These are phyloP conservation scores for Mesorhabditis sp. DNA, from an alignment of 2,888 invertebrate genomes.

Conservation along the genomic window DNA sequence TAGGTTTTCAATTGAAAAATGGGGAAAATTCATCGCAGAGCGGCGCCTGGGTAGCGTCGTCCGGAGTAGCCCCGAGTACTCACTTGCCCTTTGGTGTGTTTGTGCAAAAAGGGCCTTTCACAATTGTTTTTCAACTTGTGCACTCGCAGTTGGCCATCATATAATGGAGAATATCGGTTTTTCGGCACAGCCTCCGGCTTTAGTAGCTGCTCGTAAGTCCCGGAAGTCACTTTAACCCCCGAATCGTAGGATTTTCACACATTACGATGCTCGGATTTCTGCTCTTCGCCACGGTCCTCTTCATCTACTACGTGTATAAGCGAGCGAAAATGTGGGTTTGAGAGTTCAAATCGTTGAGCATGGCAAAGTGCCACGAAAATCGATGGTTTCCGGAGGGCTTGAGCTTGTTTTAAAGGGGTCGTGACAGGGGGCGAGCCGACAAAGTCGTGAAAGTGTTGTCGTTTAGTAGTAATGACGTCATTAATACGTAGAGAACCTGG, in stretches of 20 bases:
- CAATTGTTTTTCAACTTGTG: background rate
- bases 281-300: background rate
- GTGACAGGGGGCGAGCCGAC: too few species aligned
- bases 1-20: too few species aligned
- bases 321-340: background rate
- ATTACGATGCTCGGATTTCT: background rate
- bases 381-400: background rate
- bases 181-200: too few species aligned
- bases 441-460: too few species aligned
- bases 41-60: too few species aligned
- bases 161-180: too few species aligned
- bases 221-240: too few species aligned
- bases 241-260: background rate
- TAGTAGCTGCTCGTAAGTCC: too few species aligned
- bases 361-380: background rate
- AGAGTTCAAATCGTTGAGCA: background rate
- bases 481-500: background rate
- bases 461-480: background rate
- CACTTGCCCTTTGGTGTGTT: background rate
- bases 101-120: background rate
- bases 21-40: too few species aligned
- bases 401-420: background rate
- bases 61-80: too few species aligned
- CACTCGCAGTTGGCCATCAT: too few species aligned
- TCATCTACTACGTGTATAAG: constrained; percentile 5